Evolutionary conservation across 2,113 vertebrate species (phyloP).

Genomic region (Acanthochromis polyacanthus): DNA sequence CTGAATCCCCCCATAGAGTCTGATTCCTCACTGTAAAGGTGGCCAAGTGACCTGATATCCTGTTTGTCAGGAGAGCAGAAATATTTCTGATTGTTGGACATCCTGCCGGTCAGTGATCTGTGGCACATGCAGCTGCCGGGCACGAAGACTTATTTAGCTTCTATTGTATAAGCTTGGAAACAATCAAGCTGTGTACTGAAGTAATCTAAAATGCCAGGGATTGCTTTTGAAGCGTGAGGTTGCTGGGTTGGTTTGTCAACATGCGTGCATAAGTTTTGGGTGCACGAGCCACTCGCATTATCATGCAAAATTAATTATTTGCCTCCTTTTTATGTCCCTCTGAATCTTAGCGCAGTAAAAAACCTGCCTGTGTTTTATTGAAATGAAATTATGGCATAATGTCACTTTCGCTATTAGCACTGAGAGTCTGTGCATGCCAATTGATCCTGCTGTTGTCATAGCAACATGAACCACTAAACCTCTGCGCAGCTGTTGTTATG

Average conservation of each 20-base stretch:
- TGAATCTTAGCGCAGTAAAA: slow-evolving; percentile 66
- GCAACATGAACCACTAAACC: slow-evolving; percentile 86
- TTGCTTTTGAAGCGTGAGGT: slow-evolving; percentile 52
- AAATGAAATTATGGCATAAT: slow-evolving; percentile 83
- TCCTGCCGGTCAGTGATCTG: slow-evolving; percentile 77
- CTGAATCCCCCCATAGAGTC: slow-evolving; percentile 28
- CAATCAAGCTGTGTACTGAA: slow-evolving; percentile 30
- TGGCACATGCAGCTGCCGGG: slow-evolving; percentile 71
- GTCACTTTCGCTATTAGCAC: slow-evolving; percentile 84
- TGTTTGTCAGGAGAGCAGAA: slow-evolving; percentile 76
- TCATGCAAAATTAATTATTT: slow-evolving; percentile 76
- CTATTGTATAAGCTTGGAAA: slow-evolving; percentile 66
- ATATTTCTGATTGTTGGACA: slow-evolving; percentile 76
- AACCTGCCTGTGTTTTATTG: slow-evolving; percentile 76
- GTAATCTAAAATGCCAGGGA: slow-evolving; percentile 38
- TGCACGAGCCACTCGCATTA: slow-evolving; percentile 49
- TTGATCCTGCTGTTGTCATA: slow-evolving; percentile 85
- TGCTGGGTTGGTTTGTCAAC: slow-evolving; percentile 45
- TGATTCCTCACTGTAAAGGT: slow-evolving; percentile 52
- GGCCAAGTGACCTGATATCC: slow-evolving; percentile 73
- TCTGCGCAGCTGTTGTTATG: slow-evolving; percentile 87
- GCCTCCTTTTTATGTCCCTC: slow-evolving; percentile 66
- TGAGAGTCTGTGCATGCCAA: slow-evolving; percentile 81
- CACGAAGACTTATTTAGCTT: slow-evolving; percentile 55
- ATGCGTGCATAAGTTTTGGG: slow-evolving; percentile 51